Base-by-base conservation (phyloP, 2,888 invertebrate species). In the Pachymerium ferrugineum region DNA sequence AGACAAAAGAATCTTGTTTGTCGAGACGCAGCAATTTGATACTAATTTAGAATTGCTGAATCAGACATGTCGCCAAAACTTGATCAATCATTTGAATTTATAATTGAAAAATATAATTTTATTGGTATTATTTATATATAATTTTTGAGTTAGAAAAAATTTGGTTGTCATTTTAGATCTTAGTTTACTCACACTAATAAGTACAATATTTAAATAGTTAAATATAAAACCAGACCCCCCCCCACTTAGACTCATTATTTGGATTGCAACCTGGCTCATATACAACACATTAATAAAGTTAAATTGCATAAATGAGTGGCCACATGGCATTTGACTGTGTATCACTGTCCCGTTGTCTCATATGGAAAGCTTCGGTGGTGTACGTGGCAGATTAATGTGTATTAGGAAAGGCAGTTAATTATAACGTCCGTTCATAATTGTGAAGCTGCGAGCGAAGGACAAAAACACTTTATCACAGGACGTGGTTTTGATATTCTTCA, bases 391-490 rank as follows among this genome's bases (percentile, higher is more conserved):
- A 62, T 62, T 62, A 62, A 62, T 62, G 62, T 62, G 62, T 28
- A 62, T 62, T 62, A 62, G 62, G 62, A 62, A 62, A 62, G 62
- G 62, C 62, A 62, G 62, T 62, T 62, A 62, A 62, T 62, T 62
- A 62, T 62, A n/a, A n/a, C 62, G 12, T 28, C 62, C 62, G 28
- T 62, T 62, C 62, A 62, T 62, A 62, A 62, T 62, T 62, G 62
- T 62, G 62, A 28, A 62, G 62, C 62, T 62, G 62, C 62, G 62
- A 62, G 62, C 25, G 25, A 62, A 28, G 25, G 62, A 62, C 62
- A 62, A 62, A 62, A 62, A 62, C 62, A 62, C 25, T 62, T 28
- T 62, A 62, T 62, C 62, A 62, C 62, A 62, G 22, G 16, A 62
- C 62, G 12, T 28, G 62, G 62, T n/a, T 62, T 62, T 25, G 62